These are phyloP conservation scores for Alviniconcha strummeri DNA, from an alignment of 2,888 invertebrate species.

Conservation along the genomic window DNA sequence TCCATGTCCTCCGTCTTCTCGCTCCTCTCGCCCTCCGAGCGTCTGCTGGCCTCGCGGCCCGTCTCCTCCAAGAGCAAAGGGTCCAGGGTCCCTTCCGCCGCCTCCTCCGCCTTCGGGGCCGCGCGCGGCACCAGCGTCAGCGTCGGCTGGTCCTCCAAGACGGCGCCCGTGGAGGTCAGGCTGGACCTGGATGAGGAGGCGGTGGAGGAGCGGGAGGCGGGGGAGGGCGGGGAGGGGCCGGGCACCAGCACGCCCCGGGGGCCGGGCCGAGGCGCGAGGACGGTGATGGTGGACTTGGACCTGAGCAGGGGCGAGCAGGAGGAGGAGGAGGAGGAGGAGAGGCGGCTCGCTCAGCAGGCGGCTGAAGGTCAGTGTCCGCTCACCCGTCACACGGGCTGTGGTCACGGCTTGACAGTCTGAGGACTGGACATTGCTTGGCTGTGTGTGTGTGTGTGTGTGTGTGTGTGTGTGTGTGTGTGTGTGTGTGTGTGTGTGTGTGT, in stretches of 20 bases:
- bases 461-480: too few relatives aligned
- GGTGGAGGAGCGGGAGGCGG: background rate
- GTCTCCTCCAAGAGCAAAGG: constrained; percentile 10
- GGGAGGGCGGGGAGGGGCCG: background rate
- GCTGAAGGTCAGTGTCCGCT: background rate
- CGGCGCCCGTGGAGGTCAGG: background rate
- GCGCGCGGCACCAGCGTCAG: background rate
- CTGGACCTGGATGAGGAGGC: constrained; percentile 1
- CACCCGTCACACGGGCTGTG: background rate
- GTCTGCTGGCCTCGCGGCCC: constrained; percentile 34
- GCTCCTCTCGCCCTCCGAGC: constrained; percentile 40
- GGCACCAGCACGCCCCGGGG: constrained; percentile 1
- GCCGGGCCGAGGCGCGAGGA: background rate
- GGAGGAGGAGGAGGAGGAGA: background rate
- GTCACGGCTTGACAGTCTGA: too few relatives aligned
- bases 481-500: too few relatives aligned
- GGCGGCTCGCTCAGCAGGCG: background rate
- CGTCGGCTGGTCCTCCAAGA: constrained; percentile 10
- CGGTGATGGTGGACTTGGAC: constrained; percentile 1
- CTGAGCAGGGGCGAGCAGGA: background rate
- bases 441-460: too few relatives aligned
- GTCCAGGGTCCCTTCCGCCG: constrained; percentile 18
- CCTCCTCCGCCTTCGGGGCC: constrained; percentile 7
- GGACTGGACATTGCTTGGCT: too few relatives aligned
- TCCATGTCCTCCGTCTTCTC: constrained; percentile 30